Evolutionary conservation across 64 coral and sea anemone genomes (phyloP), one percentile per base, ranked within the genome.

Genomic region (Montipora cactus): DNA sequence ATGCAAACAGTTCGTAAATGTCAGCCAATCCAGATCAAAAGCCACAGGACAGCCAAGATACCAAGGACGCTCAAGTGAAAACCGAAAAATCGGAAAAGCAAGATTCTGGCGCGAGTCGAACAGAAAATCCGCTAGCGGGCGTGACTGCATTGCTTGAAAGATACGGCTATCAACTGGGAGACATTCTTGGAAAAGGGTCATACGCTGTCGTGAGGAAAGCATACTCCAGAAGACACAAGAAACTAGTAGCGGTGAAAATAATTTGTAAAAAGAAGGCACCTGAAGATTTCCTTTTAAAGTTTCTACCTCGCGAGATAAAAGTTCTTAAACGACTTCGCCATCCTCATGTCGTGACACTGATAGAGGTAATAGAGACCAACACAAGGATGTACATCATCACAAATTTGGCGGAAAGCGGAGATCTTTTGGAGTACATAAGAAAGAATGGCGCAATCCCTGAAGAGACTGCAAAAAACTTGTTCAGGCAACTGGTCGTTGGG

Each of bases 201-300:
- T 99, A 99, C 73, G 98, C 98, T 10, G 98, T 99, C 2, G 98
- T 99, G 13, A 73, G 98, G 19, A 94, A 87, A 68, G 98, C 98
- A 15, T 89, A 96, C 81, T 99, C 98, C 3, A 99, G 94, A 81
- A 92, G 95, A 76, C 91, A 99, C 84, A 94, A 96, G 21, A 95
- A 89, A 44, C 89, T 92, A 25, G 90, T 99, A 37, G 98, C 98
- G 1, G 96, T 99, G 49, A 99, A 99, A 80, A 99, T 99, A 12
- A 99, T 99, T 52, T 96, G 95, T 55, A 99, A 99, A 82, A 99
- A 99, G 87, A 99, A 99, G 84, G 98, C 98, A 0, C 98, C 98
- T 0, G 98, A 99, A 22, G 98, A 99, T 77, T 99, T 99, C 47
- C 81, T 99, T 9, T 96, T 92, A 7, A 99, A 99, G 47, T 99